phyloP scores from a whole-genome alignment of 2,113 vertebrate genomes.

The Anseranas semipalmata region DNA sequence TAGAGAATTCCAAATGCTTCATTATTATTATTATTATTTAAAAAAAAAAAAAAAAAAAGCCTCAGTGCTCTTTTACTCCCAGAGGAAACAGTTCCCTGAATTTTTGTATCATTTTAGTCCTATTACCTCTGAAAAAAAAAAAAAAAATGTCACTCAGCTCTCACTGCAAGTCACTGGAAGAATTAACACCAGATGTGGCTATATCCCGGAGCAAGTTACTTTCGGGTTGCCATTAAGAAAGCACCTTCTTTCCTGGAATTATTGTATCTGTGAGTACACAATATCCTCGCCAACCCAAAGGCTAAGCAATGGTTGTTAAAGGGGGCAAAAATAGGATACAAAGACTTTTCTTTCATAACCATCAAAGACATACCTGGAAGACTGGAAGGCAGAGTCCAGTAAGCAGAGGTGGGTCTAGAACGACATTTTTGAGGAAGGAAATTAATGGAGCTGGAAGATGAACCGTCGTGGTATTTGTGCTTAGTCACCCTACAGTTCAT shows the following conservation, averaged over 20 bases:
- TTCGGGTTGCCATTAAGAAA: neutral
- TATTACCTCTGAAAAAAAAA: neutral
- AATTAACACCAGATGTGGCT: conserved; percentile 35
- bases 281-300: neutral
- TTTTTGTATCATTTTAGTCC: neutral
- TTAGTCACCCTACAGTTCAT: neutral
- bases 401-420: neutral
- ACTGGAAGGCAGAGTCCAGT: neutral
- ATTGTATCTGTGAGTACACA: neutral
- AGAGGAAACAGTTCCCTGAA: conserved; percentile 23
- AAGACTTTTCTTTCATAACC: neutral
- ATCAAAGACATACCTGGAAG: neutral
- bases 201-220: neutral
- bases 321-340: neutral
- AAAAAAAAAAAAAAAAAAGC: neutral
- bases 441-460: neutral
- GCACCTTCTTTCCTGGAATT: neutral
- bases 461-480: neutral
- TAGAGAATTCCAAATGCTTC: neutral
- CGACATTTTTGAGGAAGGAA: neutral
- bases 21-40: neutral
- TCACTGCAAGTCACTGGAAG: neutral
- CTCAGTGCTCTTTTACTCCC: neutral
- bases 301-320: neutral
- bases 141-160: neutral